These are phyloP conservation scores for Phylloscopus collybita DNA, from an alignment of 2,797 vertebrate species.

Conservation along the genomic window DNA sequence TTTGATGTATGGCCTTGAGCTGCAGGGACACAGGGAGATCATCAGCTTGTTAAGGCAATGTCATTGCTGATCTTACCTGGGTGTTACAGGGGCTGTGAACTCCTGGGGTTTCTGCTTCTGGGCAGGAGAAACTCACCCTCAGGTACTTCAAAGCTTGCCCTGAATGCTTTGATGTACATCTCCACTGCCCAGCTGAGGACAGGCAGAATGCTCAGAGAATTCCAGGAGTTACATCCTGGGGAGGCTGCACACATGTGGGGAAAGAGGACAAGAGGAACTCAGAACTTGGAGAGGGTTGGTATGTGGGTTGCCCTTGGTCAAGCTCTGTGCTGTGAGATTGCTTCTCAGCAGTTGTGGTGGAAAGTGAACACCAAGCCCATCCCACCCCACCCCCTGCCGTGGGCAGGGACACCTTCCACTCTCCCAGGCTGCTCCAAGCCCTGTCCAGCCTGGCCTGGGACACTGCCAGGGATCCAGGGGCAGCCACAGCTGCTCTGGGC, in stretches of 20 bases:
- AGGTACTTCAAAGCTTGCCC: neutral
- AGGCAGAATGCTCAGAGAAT: neutral
- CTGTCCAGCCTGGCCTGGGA: rapidly evolving
- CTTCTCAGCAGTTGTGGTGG: too few relatives aligned
- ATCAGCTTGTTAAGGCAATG: rapidly evolving
- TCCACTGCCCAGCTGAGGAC: neutral
- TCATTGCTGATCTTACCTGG: neutral
- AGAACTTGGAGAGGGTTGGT: neutral
- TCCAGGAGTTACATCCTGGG: rapidly evolving
- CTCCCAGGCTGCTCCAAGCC: neutral
- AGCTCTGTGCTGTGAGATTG: neutral
- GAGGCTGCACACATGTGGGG: rapidly evolving
- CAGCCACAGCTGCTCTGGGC: neutral
- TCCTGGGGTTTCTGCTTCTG: neutral
- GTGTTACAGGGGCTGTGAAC: neutral
- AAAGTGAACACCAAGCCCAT: neutral
- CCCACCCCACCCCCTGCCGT: rapidly evolving
- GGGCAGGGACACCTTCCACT: neutral
- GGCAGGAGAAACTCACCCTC: neutral
- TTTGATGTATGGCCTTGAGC: neutral
- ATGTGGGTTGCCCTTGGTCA: neutral
- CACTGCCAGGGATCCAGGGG: neutral
- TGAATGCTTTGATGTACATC: neutral
- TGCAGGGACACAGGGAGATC: rapidly evolving
- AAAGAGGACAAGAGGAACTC: neutral